Conservation (phyloP, 2,888 invertebrate genomes). For the Trypoxylon attenuatum region DNA sequence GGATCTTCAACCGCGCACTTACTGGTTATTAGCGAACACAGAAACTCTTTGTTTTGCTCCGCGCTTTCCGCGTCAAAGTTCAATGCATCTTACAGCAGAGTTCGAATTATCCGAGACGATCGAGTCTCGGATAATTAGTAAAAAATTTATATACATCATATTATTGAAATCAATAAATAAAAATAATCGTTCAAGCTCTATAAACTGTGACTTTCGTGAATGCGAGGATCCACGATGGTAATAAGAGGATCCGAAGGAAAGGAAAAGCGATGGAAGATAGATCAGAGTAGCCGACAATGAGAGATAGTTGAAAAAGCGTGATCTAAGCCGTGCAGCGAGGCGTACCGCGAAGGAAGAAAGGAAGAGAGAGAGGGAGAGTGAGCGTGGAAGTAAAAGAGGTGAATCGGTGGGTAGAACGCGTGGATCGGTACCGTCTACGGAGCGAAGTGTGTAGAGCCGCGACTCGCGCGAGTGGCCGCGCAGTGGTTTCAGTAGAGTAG, state of each 20-base stretch:
- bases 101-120: too few species aligned
- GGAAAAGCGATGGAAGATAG: neutral
- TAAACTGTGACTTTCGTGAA: too few species aligned
- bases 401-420: conserved; percentile 24
- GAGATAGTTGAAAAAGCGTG: conserved; percentile 19
- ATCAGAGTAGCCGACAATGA: conserved; percentile 11
- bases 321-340: conserved; percentile 13
- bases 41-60: too few species aligned
- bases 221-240: too few species aligned
- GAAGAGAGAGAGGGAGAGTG: conserved; percentile 21
- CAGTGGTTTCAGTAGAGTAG: conserved; percentile 17
- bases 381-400: conserved; percentile 26
- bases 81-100: too few species aligned
- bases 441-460: conserved; percentile 25
- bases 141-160: too few species aligned
- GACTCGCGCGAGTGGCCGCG: conserved; percentile 24
- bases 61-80: too few species aligned
- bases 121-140: too few species aligned
- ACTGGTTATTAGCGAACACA: too few species aligned
- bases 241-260: neutral
- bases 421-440: conserved; percentile 47
- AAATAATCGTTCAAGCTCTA: too few species aligned
- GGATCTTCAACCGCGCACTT: too few species aligned
- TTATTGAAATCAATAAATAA: too few species aligned
- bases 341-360: conserved; percentile 40